Conservation (phyloP, 2,888 invertebrate genomes). For the Stenchaetothrips biformis region DNA sequence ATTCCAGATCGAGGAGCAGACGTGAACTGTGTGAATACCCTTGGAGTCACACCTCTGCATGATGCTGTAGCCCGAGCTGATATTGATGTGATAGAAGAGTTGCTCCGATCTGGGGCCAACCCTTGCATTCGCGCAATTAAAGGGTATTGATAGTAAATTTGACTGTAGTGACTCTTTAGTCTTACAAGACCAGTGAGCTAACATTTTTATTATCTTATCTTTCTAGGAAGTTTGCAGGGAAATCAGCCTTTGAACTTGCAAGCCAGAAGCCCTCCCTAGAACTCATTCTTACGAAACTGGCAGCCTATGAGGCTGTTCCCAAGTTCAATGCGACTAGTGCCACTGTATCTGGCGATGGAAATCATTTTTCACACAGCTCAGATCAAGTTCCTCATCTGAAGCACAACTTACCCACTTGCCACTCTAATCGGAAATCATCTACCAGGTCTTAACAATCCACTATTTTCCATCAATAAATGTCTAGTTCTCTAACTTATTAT, state of each 20-base stretch:
- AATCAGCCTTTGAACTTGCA: slow-evolving; percentile 43
- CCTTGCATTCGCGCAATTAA: slow-evolving; percentile 49
- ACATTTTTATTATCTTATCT: background rate
- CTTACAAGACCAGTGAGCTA: too few species aligned
- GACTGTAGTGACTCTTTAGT: background rate
- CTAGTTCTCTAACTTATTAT: background rate
- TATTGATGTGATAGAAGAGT: slow-evolving; percentile 50
- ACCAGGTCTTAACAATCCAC: background rate
- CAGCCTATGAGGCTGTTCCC: background rate
- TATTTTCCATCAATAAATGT: background rate
- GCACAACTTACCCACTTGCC: background rate
- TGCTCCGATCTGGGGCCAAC: slow-evolving; percentile 55
- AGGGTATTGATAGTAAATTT: slow-evolving; percentile 45
- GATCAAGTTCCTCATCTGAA: background rate
- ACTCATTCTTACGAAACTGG: background rate
- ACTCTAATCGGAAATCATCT: background rate
- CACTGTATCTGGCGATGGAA: background rate
- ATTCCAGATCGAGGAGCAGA: slow-evolving; percentile 53
- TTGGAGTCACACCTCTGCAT: slow-evolving; percentile 57
- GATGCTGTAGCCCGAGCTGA: slow-evolving; percentile 57
- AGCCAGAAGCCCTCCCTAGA: slow-evolving; percentile 38
- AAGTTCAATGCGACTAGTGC: background rate
- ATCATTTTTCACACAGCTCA: background rate
- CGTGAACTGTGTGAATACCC: slow-evolving; percentile 54
- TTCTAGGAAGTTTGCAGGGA: slow-evolving; percentile 44